Base-by-base conservation (phyloP, 2,113 vertebrate genomes). In the Pholis gunnellus region DNA sequence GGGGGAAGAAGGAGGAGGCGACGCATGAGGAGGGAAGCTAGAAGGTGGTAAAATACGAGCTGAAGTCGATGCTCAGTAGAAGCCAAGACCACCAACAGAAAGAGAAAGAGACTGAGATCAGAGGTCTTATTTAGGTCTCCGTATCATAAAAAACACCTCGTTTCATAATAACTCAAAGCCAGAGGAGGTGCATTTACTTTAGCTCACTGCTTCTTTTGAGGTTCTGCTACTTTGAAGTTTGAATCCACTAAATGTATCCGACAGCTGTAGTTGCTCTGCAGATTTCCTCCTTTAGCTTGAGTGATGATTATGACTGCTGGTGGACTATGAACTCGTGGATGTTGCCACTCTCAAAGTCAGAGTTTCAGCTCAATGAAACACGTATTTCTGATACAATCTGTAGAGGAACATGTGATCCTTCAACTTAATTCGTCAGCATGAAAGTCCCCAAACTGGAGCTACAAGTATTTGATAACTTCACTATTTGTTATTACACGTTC, bases 71-170 rank as follows among this genome's bases (percentile, higher is more conserved):
- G 74, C 52, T 79, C 44, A 34, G 64, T 9, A 2, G 72, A 81
- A 44, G 85, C 87, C 85, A 72, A 76, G 91, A 92, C 90, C 92
- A 91, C 90, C 92, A 89, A 70, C 84, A 83, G 78, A 66, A 83
- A 42, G 7, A 79, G 70, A 84, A 22, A 2, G 60, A 73, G 54
- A 2, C 69, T 77, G 77, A 25, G 64, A 74, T 64, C 76, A 40
- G 61, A 80, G 50, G 50, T 66, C 59, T 50, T 54, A 44, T 78
- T 84, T 25, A 54, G 27, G 22, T 31, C 44, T 65, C 57, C 22
- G 7, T 50, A 44, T 66, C 8, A 11, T 54, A 9, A 63, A 27
- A 27, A 27, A 6, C 11, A n/a, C 52, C n/a, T 25, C 9, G 8
- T 31, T 66, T 66, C 10, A 27, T 42, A 17, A 61, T 6, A 36